These are phyloP conservation scores for Neoseiulus cucumeris DNA, from an alignment of 1,140 invertebrate species.

Conservation along the genomic window DNA sequence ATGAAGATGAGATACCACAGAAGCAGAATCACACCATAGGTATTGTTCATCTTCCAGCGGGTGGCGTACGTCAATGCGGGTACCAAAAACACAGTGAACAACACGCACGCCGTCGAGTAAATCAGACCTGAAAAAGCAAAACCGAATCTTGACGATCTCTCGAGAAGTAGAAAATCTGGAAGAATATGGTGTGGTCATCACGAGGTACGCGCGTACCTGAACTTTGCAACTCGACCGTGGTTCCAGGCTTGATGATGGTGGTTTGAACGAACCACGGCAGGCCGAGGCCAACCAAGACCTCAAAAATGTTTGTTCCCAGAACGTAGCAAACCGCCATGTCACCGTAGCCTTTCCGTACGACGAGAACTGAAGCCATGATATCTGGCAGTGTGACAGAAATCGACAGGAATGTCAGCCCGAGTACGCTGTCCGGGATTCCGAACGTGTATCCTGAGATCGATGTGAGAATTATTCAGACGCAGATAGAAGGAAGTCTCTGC, in stretches of 20 bases:
- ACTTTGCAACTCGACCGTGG: constrained; percentile 64
- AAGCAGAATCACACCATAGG: constrained; percentile 66
- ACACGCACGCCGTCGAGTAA: constrained; percentile 71
- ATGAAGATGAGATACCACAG: constrained; percentile 81
- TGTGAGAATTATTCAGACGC: too few relatives aligned
- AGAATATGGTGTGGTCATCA: not conserved
- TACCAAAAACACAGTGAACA: constrained; percentile 78
- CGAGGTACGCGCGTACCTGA: constrained; percentile 41
- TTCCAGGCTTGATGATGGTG: constrained; percentile 59
- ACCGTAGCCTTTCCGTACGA: constrained; percentile 75
- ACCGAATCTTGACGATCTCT: not conserved
- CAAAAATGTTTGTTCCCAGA: constrained; percentile 96
- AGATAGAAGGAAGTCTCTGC: too few relatives aligned
- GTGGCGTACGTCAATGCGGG: constrained; percentile 69
- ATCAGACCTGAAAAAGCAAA: constrained; percentile 43
- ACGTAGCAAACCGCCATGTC: constrained; percentile 99
- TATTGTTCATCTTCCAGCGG: constrained; percentile 75
- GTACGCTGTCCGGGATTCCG: constrained; percentile 81
- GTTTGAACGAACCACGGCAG: constrained; percentile 94
- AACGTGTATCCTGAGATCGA: constrained; percentile 48
- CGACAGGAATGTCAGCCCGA: constrained; percentile 86
- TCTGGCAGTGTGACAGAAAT: constrained; percentile 87
- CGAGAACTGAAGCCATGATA: constrained; percentile 69
- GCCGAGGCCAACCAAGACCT: constrained; percentile 84
- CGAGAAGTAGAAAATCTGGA: not conserved